Base-by-base conservation (phyloP, 2,888 invertebrate species). In the Pilophorus perplexus region DNA sequence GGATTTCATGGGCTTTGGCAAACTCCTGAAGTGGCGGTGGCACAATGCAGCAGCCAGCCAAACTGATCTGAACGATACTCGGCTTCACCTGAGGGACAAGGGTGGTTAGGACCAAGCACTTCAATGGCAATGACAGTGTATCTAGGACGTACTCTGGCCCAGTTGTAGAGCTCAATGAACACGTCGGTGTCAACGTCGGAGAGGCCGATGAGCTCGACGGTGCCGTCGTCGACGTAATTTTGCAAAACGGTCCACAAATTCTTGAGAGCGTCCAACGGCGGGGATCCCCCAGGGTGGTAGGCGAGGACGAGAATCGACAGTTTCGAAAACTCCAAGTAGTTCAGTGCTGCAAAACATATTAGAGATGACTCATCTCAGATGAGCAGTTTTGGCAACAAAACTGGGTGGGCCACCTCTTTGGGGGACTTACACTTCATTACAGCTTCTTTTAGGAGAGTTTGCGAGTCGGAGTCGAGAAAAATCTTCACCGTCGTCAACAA, bases 11-110 rank as follows among this genome's bases (percentile, higher is more conserved):
- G 71, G 89, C 86, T 73, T 90, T 89, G 69, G 97, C 93, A 79
- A 92, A 98, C 71, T 86, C 85, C 77, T 92, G 89, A 71, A 98
- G 81, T 1, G 90, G 85, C 1, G 92, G 89, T 20, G 97, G 96
- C 64, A 98, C 95, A 2, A 94, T 90, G 79, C 96, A 96, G 76
- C 96, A 96, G 12, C 90, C 88, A 1, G 90, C 87, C 64, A 96
- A 80, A 80, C 93, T 96, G 68, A 97, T 93, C 80, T 97, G 96
- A 64, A 94, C 89, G 66, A 93, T 92, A 69, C 85, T 83, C 2
- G 96, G 96, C 74, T 90, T 88, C 10, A 92, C 83, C 76, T 84
- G 57, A n/a, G n/a, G n/a, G 23, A 40, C 6, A 6, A 12, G 12
- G 12, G 12, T 12, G 33, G 12, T 33, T 33, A 12, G 12, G 33